Evolutionary conservation across 2,888 invertebrate species (phyloP), one percentile per base, ranked within the genome.

Genomic region (Julus scanicus): DNA sequence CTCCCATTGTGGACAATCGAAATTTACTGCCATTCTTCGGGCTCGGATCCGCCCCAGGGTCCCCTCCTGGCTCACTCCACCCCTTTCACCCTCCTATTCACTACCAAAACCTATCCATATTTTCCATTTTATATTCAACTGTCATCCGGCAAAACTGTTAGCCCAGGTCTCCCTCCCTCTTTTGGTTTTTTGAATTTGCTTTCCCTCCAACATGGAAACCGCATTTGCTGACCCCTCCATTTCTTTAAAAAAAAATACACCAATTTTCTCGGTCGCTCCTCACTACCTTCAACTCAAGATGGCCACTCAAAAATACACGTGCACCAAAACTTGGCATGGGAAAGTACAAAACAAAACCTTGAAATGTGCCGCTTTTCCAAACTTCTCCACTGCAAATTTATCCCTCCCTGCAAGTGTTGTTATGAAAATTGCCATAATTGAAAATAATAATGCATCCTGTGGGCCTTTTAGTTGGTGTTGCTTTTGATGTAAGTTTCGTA

Each of bases 61-160:
- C 63, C 63, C 63, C 63, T 84, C 84, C 13, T 39, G 39, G 84
- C 17, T 84, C 84, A 20, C 63, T 84, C 84, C 84, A 84, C 84
- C 84, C 84, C 84, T 84, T 84, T 84, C 39, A 44, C 84, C 84
- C 84, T 84, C 84, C 84, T 84, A 84, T 84, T 84, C 84, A 84
- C 44, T 84, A 39, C 44, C 40, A 44, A 44, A 44, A 44, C 44
- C 44, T 44, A 84, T 84, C 44, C 84, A 84, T 84, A 44, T 84
- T 84, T 84, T 44, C 17, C 44, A 39, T 84, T 84, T 84, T 84
- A 63, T 63, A 63, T 63, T 63, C 63, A 63, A 63, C 63, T n/a
- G 63, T 17, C 63, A 63, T 63, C 63, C 63, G 63, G 63, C 63
- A 63, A 63, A 63, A 63, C 63, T 63, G 63, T 63, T 63, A 63